A percentile compares a stretch with the other conserved stretches of the same genome.
phyloP scores from a whole-genome alignment of 2,888 invertebrate species.

The Phengaris alcon region DNA sequence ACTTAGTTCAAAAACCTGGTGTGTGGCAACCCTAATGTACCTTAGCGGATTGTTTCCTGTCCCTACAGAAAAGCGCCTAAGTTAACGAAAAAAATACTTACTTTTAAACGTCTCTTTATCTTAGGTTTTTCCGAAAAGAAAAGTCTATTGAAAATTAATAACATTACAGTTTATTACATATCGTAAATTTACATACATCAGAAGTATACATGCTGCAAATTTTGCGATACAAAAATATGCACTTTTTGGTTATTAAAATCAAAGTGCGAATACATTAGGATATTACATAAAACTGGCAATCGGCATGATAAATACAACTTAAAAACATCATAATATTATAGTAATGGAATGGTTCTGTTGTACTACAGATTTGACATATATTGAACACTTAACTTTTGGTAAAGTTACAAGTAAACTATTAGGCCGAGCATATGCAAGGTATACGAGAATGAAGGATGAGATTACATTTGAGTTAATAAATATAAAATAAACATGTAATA shows the following conservation, averaged over 20 bases:
- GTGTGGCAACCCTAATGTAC: constrained; percentile 45
- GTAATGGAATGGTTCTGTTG: constrained; percentile 55
- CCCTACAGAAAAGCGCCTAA: constrained; percentile 60
- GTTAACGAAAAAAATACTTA: constrained; percentile 60
- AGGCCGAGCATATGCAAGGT: constrained; percentile 42
- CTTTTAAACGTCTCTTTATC: constrained; percentile 42
- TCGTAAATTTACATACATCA: constrained; percentile 55
- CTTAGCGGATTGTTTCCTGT: constrained; percentile 74
- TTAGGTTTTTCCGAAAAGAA: constrained; percentile 43
- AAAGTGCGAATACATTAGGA: constrained; percentile 18
- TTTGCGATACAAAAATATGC: constrained; percentile 73
- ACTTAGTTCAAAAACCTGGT: neutral
- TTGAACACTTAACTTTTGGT: constrained; percentile 65
- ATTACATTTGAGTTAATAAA: constrained; percentile 58
- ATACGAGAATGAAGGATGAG: constrained; percentile 53
- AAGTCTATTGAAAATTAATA: constrained; percentile 52
- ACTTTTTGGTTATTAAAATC: constrained; percentile 37
- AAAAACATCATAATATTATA: constrained; percentile 35
- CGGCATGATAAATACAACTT: constrained; percentile 34
- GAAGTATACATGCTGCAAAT: constrained; percentile 69
- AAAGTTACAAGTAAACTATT: constrained; percentile 43
- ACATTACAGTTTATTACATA: constrained; percentile 71
- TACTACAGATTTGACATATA: constrained; percentile 46
- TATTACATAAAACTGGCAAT: constrained; percentile 22
- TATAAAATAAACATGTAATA: constrained; percentile 38